Percentiles rank a stretch among this genome's conserved stretches.
Evolutionary conservation across 2,113 vertebrate species (phyloP).

Genomic region (Takifugu flavidus): DNA sequence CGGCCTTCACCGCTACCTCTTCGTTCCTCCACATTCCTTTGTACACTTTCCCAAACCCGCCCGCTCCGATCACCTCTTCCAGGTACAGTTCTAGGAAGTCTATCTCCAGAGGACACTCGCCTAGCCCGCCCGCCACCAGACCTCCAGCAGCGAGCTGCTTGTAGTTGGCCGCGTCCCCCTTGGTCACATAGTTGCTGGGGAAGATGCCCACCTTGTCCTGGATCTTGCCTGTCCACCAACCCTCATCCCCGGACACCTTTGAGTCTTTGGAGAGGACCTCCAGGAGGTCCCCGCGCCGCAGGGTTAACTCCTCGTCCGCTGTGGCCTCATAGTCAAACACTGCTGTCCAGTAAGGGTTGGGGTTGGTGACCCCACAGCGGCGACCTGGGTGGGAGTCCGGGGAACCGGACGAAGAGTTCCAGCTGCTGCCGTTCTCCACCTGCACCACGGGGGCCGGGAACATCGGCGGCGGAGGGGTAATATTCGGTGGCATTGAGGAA

Average conservation of each 20-base stretch:
- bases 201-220: constrained; percentile 89
- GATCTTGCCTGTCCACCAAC: constrained; percentile 91
- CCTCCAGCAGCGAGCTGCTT: constrained; percentile 63
- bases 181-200: constrained; percentile 86
- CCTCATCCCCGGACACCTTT: constrained; percentile 88
- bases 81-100: constrained; percentile 83
- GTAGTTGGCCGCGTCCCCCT: constrained; percentile 68
- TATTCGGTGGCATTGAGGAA: constrained; percentile 52
- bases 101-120: constrained; percentile 79
- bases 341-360: constrained; percentile 82
- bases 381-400: constrained; percentile 67
- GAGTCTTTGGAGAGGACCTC: constrained; percentile 90
- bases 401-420: constrained; percentile 70
- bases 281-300: constrained; percentile 83
- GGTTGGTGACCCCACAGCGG: constrained; percentile 42
- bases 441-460: constrained; percentile 43
- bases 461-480: constrained; percentile 60
- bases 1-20: constrained; percentile 88
- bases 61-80: constrained; percentile 88
- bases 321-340: constrained; percentile 91
- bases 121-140: constrained; percentile 59
- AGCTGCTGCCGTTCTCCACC: constrained; percentile 76
- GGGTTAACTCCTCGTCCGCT: constrained; percentile 85
- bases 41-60: constrained; percentile 90
- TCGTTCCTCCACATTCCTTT: constrained; percentile 79